Evolutionary conservation across 2,888 invertebrate species (phyloP), one percentile per base, ranked within the genome.

Genomic region (Globia sparganii): DNA sequence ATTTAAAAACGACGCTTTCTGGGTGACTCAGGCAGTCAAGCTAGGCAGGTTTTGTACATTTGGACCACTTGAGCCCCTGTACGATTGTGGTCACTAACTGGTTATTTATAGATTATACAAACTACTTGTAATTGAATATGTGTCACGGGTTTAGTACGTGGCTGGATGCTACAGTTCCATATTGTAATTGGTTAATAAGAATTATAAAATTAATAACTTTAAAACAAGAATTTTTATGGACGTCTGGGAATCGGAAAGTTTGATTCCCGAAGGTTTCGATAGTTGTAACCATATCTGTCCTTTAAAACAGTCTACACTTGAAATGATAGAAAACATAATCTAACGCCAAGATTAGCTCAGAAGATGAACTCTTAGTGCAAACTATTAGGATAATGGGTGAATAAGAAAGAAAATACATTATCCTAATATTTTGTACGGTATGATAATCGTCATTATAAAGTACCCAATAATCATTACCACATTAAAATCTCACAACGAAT

Each of bases 41-140:
- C 75, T 89, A 86, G 86, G 69, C 85, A 82, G 82, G 83, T 82
- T 88, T 86, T 84, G 83, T 79, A 87, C 83, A 90, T 91, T 89
- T 86, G 86, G 87, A 82, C 87, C 87, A 89, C 88, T 89, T 86
- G 86, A 82, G 72, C 53, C 74, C 78, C 81, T 62, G 85, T 72
- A 65, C 61, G 73, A 76, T 66, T 80, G 87, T 77, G 81, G 84
- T 73, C 79, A 69, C 58, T 73, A 85, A 86, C 83, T 83, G 82
- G 82, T 73, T 84, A 81, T 81, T 88, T 86, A 81, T 85, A 86
- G 87, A 78, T 75, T 80, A 81, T 62, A 85, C 68, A 78, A 86
- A 80, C 70, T 75, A 75, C 65, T 79, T 68, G 72, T 83, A 78
- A 79, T 75, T 77, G 77, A 72, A 74, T 68, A 78, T 84, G 88